phyloP scores from a whole-genome alignment of 2,113 vertebrate species.

The Phoenicopterus ruber region DNA sequence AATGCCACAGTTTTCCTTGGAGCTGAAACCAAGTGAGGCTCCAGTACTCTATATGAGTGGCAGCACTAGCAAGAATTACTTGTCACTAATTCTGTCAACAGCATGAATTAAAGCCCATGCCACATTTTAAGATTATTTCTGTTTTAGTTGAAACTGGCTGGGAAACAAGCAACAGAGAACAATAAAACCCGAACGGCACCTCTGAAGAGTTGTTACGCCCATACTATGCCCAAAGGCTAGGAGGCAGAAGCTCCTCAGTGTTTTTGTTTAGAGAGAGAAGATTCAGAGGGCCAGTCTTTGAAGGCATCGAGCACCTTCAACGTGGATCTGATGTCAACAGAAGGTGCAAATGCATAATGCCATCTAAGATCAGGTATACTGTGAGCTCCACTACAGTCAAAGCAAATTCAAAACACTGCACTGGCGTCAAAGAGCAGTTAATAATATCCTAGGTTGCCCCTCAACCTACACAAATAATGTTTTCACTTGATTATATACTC shows the following conservation, averaged over 20 bases:
- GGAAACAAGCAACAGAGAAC: constrained; percentile 28
- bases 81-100: background rate
- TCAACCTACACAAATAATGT: background rate
- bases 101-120: background rate
- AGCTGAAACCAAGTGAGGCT: constrained; percentile 7
- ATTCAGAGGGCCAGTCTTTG: background rate
- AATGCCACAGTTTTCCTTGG: background rate
- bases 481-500: background rate
- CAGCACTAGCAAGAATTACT: background rate
- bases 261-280: background rate
- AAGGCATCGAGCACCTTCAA: background rate
- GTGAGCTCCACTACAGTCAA: background rate
- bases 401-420: constrained; percentile 5
- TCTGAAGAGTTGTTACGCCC: background rate
- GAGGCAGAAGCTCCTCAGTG: background rate
- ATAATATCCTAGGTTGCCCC: background rate
- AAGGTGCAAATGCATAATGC: background rate
- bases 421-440: background rate
- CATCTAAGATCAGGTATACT: background rate
- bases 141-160: constrained; percentile 2
- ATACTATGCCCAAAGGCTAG: background rate
- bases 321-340: background rate
- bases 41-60: background rate
- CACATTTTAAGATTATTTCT: background rate
- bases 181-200: background rate